A percentile compares a stretch with the other conserved stretches of the same genome.
phyloP scores from a whole-genome alignment of 2,888 invertebrate species.

The Pecten maximus region DNA sequence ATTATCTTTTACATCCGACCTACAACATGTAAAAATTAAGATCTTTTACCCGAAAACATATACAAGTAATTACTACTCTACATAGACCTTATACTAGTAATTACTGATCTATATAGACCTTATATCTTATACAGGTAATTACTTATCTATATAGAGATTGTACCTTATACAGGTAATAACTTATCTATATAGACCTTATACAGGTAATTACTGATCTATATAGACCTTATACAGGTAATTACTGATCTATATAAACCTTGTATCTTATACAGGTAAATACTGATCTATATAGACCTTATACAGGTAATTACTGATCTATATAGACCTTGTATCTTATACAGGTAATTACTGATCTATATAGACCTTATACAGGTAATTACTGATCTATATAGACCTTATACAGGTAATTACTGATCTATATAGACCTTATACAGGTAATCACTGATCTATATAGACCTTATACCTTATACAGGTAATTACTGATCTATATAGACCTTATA shows the following conservation, averaged over 20 bases:
- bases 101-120: not conserved
- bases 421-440: not conserved
- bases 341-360: not conserved
- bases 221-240: not conserved
- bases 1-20: not conserved
- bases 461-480: conserved; percentile 17
- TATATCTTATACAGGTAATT: not conserved
- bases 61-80: not conserved
- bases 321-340: not conserved
- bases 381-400: not conserved
- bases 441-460: not conserved
- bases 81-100: not conserved
- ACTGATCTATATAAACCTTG: not conserved
- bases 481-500: not conserved
- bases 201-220: not conserved
- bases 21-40: not conserved
- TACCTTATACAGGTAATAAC: not conserved
- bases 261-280: not conserved
- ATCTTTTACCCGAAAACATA: not conserved
- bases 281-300: not conserved
- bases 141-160: not conserved
- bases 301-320: not conserved
- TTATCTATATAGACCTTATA: not conserved
- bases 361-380: not conserved
- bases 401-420: not conserved